These are phyloP conservation scores for Pseudopodoces humilis DNA, from an alignment of 2,113 vertebrate genomes.

Conservation along the genomic window DNA sequence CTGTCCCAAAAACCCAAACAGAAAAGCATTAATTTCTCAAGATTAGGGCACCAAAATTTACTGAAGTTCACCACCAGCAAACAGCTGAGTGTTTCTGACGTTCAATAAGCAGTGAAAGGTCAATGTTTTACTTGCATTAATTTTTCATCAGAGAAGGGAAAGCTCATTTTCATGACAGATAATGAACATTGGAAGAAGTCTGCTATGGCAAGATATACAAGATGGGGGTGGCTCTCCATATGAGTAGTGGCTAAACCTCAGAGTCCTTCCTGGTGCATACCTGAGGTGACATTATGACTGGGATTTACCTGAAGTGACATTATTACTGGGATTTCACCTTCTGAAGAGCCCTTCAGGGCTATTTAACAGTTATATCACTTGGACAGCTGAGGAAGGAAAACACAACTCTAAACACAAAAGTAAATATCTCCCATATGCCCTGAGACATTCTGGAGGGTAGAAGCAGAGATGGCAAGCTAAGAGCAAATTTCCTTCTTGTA, in stretches of 20 bases:
- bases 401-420: background rate
- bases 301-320: background rate
- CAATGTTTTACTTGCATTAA: background rate
- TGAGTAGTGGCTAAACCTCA: background rate
- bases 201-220: background rate
- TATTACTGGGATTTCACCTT: background rate
- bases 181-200: background rate
- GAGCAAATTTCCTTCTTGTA: background rate
- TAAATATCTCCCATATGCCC: background rate
- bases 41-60: background rate
- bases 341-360: background rate
- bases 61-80: slow-evolving; percentile 15
- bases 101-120: slow-evolving; percentile 37
- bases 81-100: background rate
- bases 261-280: background rate
- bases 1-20: background rate
- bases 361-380: background rate
- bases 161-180: slow-evolving; percentile 34
- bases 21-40: slow-evolving; percentile 35
- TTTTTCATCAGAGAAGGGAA: slow-evolving; percentile 47
- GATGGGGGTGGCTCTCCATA: background rate
- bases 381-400: background rate
- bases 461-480: background rate
- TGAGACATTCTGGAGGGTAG: background rate
- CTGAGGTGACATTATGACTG: background rate